Base-by-base conservation (phyloP, 2,888 invertebrate genomes). In the Polymixis flavicincta region DNA sequence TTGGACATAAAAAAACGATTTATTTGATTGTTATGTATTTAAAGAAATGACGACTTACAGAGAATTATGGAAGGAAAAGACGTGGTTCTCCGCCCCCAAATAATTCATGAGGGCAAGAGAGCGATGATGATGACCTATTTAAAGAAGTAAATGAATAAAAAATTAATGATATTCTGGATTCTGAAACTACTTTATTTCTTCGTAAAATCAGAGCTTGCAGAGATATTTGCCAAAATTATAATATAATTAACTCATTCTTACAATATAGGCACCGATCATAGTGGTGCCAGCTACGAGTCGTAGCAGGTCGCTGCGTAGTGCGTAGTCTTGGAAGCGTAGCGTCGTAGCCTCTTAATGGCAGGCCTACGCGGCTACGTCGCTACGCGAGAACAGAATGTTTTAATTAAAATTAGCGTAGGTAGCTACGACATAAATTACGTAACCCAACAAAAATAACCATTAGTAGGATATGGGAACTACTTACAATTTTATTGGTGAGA, bases 361-460 rank as follows among this genome's bases (percentile, higher is more conserved):
- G 52, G 80, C 52, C 80, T 76, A 71, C 80, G 80, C 25, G 5
- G 80, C 80, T 72, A 72, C 63, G 73, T 45, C 8, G 54, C 54
- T 78, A 69, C 52, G 32, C 7, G 19, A 55, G 28, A 13, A 52
- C 7, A n/a, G 28, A 45, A 55, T 32, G n/a, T 1, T 13, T 54
- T n/a, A 0, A n/a, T 22, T 37, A 45, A 69, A 71, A 14, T 28
- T 42, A 22, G 68, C 25, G 22, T 57, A 57, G n/a, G 14, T 17
- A 22, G 9, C 50, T 57, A 66, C 50, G 11, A 25, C 7, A 64
- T 28, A 28, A 28, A 48, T 64, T 2, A 22, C 28, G 8, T 14
- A 48, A 28, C 48, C 22, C 48, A 48, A 13, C 6, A 48, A 48
- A 50, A 65, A 28, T 65, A n/a, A 65, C 9, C 9, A 32, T 22